Percentiles rank a stretch among this genome's conserved stretches.
Evolutionary conservation across 1,140 invertebrate species (phyloP).

Genomic region (Diachasma alloeum): DNA sequence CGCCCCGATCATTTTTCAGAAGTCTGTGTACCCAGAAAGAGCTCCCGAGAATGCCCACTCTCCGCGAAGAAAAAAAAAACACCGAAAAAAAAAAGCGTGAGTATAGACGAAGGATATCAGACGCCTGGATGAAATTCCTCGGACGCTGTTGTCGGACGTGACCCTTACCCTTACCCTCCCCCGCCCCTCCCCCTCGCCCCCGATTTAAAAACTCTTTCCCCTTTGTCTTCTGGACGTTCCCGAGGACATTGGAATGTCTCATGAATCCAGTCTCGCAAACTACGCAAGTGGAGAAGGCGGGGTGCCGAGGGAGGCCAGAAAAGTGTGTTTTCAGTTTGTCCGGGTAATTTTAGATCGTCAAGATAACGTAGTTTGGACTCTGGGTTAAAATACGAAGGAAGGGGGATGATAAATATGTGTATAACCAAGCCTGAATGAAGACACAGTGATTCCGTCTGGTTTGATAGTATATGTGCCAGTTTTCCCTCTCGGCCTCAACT

Average conservation of each 20-base stretch:
- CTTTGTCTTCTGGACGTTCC: constrained; percentile 11
- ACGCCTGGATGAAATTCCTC: constrained; percentile 19
- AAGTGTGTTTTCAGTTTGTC: constrained; percentile 24
- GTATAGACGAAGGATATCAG: not conserved
- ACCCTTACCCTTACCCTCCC: not conserved
- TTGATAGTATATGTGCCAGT: not conserved
- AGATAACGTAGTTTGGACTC: constrained; percentile 27
- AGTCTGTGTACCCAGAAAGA: too few species aligned
- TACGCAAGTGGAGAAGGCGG: not conserved
- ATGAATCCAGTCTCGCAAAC: constrained; percentile 22
- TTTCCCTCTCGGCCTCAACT: not conserved
- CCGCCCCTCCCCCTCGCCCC: not conserved
- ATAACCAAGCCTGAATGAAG: constrained; percentile 12
- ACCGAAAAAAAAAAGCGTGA: not conserved
- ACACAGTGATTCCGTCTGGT: not conserved
- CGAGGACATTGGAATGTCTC: constrained; percentile 17
- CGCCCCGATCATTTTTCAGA: too few species aligned
- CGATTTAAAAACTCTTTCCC: not conserved
- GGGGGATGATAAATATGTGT: constrained; percentile 12
- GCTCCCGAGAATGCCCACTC: too few species aligned
- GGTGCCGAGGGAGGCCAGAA: not conserved
- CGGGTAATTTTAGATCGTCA: constrained; percentile 32
- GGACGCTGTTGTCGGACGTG: not conserved
- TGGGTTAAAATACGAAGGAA: not conserved
- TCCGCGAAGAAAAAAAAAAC: too few species aligned